phyloP scores from a whole-genome alignment of 2,797 vertebrate species.

The Cryptoblepharus egeriae region DNA sequence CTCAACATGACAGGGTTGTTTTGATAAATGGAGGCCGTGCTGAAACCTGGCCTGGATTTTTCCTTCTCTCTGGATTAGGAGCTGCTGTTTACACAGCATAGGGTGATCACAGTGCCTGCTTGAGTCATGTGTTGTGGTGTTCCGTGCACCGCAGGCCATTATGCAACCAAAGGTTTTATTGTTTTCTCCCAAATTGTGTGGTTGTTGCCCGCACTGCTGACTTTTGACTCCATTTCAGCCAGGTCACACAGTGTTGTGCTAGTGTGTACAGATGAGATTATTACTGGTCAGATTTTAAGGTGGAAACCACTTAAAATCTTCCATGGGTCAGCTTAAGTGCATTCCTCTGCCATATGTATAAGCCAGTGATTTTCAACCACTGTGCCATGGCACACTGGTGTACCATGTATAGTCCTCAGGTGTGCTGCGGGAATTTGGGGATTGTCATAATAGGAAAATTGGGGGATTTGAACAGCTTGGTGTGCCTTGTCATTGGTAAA shows the following conservation, averaged over 20 bases:
- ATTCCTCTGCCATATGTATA: neutral
- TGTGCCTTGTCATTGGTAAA: no score
- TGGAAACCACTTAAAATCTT: neutral
- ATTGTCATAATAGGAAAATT: no score
- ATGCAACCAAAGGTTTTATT: neutral
- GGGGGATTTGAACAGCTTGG: no score
- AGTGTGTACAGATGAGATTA: neutral
- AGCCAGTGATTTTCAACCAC: no score
- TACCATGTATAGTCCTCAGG: no score
- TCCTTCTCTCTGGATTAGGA: neutral
- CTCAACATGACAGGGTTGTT: conserved; percentile 93
- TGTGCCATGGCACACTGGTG: no score
- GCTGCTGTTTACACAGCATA: neutral
- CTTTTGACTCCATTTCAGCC: neutral
- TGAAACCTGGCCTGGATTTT: conserved; percentile 92
- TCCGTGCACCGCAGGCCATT: neutral
- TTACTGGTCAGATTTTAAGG: neutral
- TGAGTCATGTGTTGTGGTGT: neutral
- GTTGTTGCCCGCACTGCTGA: neutral
- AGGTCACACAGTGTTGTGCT: neutral
- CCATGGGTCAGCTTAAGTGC: neutral
- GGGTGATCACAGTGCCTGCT: rapidly evolving
- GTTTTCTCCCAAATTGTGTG: neutral
- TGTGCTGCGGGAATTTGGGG: no score
- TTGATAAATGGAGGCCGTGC: conserved; percentile 92